These are phyloP conservation scores for Scotopteryx bipunctaria DNA, from an alignment of 2,888 invertebrate species.

Conservation along the genomic window DNA sequence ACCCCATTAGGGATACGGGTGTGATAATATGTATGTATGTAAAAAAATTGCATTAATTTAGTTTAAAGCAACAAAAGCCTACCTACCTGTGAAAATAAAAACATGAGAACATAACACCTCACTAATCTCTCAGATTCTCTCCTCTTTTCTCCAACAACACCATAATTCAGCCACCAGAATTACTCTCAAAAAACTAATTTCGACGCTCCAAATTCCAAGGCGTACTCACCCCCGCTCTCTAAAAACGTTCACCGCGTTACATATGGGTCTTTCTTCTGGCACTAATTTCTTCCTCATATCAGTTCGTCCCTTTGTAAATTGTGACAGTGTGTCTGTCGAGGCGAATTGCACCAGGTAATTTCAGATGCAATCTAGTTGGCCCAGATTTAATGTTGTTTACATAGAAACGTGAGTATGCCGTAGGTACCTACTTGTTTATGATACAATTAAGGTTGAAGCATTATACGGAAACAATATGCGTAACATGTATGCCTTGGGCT, in stretches of 20 bases:
- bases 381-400: conserved; percentile 24
- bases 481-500: background rate
- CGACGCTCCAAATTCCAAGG: conserved; percentile 19
- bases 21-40: too few species aligned
- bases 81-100: background rate
- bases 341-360: conserved; percentile 25
- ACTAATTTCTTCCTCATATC: conserved; percentile 53
- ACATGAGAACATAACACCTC: background rate
- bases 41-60: too few species aligned
- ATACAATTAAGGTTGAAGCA: background rate
- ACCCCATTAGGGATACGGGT: too few species aligned
- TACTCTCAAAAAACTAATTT: conserved; percentile 26
- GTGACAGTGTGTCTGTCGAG: conserved; percentile 19
- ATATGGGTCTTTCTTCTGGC: conserved; percentile 62
- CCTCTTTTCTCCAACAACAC: background rate
- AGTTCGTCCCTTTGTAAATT: conserved; percentile 38
- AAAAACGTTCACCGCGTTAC: conserved; percentile 68
- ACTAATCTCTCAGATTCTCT: background rate
- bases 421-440: conserved; percentile 11
- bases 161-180: conserved; percentile 9
- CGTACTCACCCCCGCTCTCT: conserved; percentile 68
- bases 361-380: conserved; percentile 34
- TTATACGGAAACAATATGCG: background rate
- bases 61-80: too few species aligned
- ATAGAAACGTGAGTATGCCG: conserved; percentile 10